A percentile compares a stretch with the other conserved stretches of the same genome.
Conservation (phyloP, 2,888 invertebrate genomes). For the Caradrina kadenii region DNA sequence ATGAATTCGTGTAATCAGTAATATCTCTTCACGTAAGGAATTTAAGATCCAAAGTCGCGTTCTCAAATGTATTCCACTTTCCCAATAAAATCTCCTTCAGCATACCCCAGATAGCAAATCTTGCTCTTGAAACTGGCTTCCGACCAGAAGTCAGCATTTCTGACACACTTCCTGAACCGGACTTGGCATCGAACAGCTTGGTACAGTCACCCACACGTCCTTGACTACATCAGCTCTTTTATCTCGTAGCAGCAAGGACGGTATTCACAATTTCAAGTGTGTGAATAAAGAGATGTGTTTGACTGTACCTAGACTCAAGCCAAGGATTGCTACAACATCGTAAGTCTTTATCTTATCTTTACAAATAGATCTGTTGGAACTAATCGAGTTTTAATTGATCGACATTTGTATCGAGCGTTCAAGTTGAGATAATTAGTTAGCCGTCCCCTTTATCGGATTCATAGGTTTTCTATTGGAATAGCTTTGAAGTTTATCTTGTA, state of each 20-base stretch:
- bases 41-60: too few relatives aligned
- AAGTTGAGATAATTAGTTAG: conserved; percentile 33
- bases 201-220: background rate
- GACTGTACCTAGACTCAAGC: conserved; percentile 20
- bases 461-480: conserved; percentile 14
- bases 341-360: conserved; percentile 8
- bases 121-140: conserved; percentile 45
- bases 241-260: background rate
- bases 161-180: conserved; percentile 52
- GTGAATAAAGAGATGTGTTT: background rate
- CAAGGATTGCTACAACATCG: conserved; percentile 47
- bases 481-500: background rate
- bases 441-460: background rate
- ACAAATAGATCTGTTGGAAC: conserved; percentile 38
- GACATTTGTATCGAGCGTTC: conserved; percentile 38
- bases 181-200: conserved; percentile 39
- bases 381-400: conserved; percentile 49
- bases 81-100: background rate
- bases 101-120: conserved; percentile 6
- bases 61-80: background rate
- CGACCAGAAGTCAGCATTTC: conserved; percentile 49
- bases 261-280: too few relatives aligned
- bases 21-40: background rate
- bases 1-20: background rate
- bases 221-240: background rate